A percentile compares a stretch with the other conserved stretches of the same genome.
phyloP scores from a whole-genome alignment of 1,140 invertebrate genomes.

The Cardiocondyla obscurior region DNA sequence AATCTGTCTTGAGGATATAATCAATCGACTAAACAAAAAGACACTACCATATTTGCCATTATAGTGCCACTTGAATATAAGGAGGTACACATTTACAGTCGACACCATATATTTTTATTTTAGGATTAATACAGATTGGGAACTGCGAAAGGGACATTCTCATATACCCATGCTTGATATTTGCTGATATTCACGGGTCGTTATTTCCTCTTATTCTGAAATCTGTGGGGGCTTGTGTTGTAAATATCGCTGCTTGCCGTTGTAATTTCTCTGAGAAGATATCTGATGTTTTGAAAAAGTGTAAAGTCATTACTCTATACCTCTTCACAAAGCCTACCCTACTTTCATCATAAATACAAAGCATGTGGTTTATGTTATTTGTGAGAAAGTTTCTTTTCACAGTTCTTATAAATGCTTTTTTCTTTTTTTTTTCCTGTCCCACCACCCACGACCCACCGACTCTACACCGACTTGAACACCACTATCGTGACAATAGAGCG shows the following conservation, averaged over 20 bases:
- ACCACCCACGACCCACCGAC: constrained; percentile 75
- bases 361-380: constrained; percentile 88
- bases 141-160: constrained; percentile 88
- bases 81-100: constrained; percentile 66
- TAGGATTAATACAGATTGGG: constrained; percentile 85
- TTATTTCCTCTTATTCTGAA: constrained; percentile 78
- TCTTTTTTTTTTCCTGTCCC: constrained; percentile 87
- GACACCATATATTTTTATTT: constrained; percentile 51
- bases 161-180: constrained; percentile 85
- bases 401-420: constrained; percentile 89
- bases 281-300: constrained; percentile 55
- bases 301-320: constrained; percentile 68
- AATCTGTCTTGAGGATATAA: constrained; percentile 84
- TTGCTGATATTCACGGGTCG: constrained; percentile 79
- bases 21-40: constrained; percentile 50
- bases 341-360: constrained; percentile 82
- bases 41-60: constrained; percentile 48
- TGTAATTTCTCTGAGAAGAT: constrained; percentile 60
- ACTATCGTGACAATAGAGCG: constrained; percentile 86
- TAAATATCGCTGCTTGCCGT: constrained; percentile 87
- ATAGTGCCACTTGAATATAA: constrained; percentile 62
- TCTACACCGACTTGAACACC: constrained; percentile 60
- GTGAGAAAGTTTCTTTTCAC: constrained; percentile 91
- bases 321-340: constrained; percentile 71
- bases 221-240: constrained; percentile 84